Evolutionary conservation across 1,140 invertebrate genomes (phyloP).

Genomic region (Chelonus insularis): DNA sequence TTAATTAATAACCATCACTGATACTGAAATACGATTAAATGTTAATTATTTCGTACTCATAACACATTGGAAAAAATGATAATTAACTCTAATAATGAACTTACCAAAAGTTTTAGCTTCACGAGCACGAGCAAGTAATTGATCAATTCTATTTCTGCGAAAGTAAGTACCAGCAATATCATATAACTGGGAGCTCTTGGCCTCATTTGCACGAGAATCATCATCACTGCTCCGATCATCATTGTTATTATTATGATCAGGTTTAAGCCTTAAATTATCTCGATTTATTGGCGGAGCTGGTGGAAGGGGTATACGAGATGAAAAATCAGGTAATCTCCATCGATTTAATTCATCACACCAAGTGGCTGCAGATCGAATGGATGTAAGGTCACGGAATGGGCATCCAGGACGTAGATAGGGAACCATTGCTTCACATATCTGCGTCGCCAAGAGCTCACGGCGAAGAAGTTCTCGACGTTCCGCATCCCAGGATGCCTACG

Average conservation of each 20-base stretch:
- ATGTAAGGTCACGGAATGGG: conserved; percentile 51
- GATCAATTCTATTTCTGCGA: conserved; percentile 51
- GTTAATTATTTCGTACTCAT: too few species aligned
- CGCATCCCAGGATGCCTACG: conserved; percentile 55
- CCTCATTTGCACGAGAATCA: conserved; percentile 21
- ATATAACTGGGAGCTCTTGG: conserved; percentile 23
- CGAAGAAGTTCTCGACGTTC: conserved; percentile 55
- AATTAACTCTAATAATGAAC: conserved; percentile 17
- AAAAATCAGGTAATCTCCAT: conserved; percentile 53
- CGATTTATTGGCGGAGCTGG: conserved; percentile 36
- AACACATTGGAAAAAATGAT: neutral
- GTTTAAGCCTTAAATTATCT: conserved; percentile 22
- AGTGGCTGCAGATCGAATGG: conserved; percentile 48
- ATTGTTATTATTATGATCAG: conserved; percentile 50
- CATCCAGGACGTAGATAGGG: conserved; percentile 57
- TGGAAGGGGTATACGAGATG: conserved; percentile 47
- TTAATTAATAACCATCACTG: too few species aligned
- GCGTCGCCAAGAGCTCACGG: conserved; percentile 51
- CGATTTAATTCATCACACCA: conserved; percentile 56
- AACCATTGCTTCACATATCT: conserved; percentile 56
- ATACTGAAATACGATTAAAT: too few species aligned
- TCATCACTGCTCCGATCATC: conserved; percentile 26
- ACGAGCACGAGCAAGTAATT: conserved; percentile 47
- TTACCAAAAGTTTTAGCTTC: conserved; percentile 54
- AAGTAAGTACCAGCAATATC: conserved; percentile 54